Evolutionary conservation across 2,888 invertebrate species (phyloP).

Genomic region (Suillia variegata): DNA sequence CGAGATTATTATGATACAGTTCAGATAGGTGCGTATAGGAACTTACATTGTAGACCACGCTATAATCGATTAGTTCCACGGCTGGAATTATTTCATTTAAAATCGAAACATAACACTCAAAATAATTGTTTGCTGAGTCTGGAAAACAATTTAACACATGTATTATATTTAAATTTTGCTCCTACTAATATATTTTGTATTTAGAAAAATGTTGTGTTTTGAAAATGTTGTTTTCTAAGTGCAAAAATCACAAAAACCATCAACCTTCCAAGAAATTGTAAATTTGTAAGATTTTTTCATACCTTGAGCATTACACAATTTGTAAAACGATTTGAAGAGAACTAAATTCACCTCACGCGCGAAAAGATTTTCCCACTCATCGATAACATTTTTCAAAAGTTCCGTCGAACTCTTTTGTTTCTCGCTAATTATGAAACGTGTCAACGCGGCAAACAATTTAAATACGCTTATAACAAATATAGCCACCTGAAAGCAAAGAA

Average conservation of each 20-base stretch:
- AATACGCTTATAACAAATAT: slow-evolving; percentile 64
- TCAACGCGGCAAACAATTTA: slow-evolving; percentile 63
- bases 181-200: too few relatives aligned
- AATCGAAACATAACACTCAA: slow-evolving; percentile 36
- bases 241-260: too few relatives aligned
- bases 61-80: slow-evolving; percentile 48
- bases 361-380: slow-evolving; percentile 82
- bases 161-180: too few relatives aligned
- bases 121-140: slow-evolving; percentile 31
- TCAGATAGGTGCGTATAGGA: background rate
- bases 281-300: too few relatives aligned
- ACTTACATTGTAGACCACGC: slow-evolving; percentile 46
- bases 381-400: slow-evolving; percentile 49
- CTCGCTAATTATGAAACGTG: slow-evolving; percentile 59
- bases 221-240: too few relatives aligned
- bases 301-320: slow-evolving; percentile 39
- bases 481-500: slow-evolving; percentile 55
- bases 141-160: too few relatives aligned
- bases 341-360: slow-evolving; percentile 65
- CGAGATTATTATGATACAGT: background rate
- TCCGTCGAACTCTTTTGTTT: slow-evolving; percentile 56
- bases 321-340: slow-evolving; percentile 52
- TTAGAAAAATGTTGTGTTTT: too few relatives aligned
- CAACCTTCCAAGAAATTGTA: too few relatives aligned
- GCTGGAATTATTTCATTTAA: slow-evolving; percentile 43